Conservation (phyloP, 2,113 vertebrate genomes). For the Oryzias melastigma region DNA sequence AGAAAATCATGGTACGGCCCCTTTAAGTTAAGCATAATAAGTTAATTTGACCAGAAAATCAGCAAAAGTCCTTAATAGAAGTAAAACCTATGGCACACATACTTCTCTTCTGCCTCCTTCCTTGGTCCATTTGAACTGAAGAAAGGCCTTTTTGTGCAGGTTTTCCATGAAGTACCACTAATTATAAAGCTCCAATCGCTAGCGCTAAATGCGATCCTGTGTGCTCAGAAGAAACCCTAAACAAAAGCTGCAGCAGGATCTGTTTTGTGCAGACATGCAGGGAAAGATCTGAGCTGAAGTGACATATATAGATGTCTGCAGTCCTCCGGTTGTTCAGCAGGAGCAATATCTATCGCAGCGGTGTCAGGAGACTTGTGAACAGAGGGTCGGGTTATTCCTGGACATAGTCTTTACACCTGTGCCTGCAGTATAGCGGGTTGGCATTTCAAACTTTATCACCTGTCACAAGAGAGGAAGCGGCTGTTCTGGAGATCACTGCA, state of each 20-base stretch:
- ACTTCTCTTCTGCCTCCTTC: no score
- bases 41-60: no score
- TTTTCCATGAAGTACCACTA: no score
- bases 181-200: no score
- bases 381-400: slow-evolving; percentile 56
- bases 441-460: slow-evolving; percentile 70
- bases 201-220: no score
- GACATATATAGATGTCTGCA: slow-evolving; percentile 37
- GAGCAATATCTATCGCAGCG: slow-evolving; percentile 24
- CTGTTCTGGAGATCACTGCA: slow-evolving; percentile 35
- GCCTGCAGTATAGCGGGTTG: slow-evolving; percentile 34
- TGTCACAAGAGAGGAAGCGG: slow-evolving; percentile 59
- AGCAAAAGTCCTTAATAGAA: no score
- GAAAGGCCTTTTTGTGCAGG: no score
- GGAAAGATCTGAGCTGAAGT: slow-evolving; percentile 35
- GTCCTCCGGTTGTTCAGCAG: slow-evolving; percentile 7
- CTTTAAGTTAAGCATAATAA: no score
- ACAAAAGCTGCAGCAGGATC: slow-evolving; percentile 3
- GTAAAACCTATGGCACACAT: no score
- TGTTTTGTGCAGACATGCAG: neutral
- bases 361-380: slow-evolving; percentile 55
- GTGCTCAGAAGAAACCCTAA: neutral
- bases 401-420: slow-evolving; percentile 60
- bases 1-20: no score
- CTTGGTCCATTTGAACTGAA: no score